A percentile compares a stretch with the other conserved stretches of the same genome.
Evolutionary conservation across 2,797 vertebrate species (phyloP).

Genomic region (Fistularia commersonii): DNA sequence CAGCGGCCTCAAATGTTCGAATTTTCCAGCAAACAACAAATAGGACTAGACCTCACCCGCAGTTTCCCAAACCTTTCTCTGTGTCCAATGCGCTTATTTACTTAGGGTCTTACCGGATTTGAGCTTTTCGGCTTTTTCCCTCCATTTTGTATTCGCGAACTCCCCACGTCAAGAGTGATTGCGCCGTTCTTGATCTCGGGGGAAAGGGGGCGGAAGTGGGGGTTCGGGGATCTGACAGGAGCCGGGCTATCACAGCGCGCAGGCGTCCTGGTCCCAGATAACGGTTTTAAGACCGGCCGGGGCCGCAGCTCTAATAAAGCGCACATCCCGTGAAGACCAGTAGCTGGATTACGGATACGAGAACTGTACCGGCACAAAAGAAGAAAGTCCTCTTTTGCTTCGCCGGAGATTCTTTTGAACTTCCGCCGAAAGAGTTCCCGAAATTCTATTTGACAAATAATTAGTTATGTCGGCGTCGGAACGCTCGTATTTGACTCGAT

Average conservation of each 20-base stretch:
- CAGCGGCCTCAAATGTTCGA: slow-evolving; percentile 27
- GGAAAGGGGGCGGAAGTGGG: slow-evolving; percentile 39
- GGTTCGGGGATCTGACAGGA: slow-evolving; percentile 60
- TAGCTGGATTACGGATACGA: slow-evolving; percentile 61
- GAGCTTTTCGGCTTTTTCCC: slow-evolving; percentile 66
- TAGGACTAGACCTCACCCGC: slow-evolving; percentile 58
- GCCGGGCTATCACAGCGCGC: slow-evolving; percentile 57
- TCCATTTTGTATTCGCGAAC: slow-evolving; percentile 72
- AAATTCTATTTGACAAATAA: slow-evolving; percentile 60
- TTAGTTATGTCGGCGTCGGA: slow-evolving; percentile 58
- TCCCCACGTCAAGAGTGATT: slow-evolving; percentile 67
- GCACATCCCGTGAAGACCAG: slow-evolving; percentile 54
- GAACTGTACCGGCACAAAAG: slow-evolving; percentile 63
- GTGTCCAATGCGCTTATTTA: slow-evolving; percentile 77
- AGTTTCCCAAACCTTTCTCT: slow-evolving; percentile 59
- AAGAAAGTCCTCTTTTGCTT: slow-evolving; percentile 51
- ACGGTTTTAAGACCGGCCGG: slow-evolving; percentile 48
- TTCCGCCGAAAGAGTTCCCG: slow-evolving; percentile 32
- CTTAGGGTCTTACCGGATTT: slow-evolving; percentile 71
- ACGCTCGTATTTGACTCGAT: slow-evolving; percentile 43
- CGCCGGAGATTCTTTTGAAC: slow-evolving; percentile 54
- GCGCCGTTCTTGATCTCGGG: slow-evolving; percentile 70
- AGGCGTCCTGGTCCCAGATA: slow-evolving; percentile 60
- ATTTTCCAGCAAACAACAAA: slow-evolving; percentile 60
- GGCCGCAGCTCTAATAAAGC: slow-evolving; percentile 54